phyloP scores from a whole-genome alignment of 92 coral and sea anemone genomes.

The Zoanthus sansibaricus region DNA sequence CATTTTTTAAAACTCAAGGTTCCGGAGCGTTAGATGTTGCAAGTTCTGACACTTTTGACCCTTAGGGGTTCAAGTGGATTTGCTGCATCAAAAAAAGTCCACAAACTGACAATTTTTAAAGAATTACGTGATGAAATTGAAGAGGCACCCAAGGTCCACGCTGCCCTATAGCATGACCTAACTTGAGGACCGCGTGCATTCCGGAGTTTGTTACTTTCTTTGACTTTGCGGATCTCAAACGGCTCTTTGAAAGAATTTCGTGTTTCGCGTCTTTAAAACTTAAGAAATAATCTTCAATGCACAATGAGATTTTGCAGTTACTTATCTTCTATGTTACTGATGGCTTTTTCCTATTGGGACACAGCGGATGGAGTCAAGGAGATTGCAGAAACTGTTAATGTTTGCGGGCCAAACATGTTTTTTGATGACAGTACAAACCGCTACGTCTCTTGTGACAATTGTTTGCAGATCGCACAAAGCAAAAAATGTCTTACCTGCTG shows the following conservation, averaged over 20 bases:
- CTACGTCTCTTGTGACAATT: conserved; percentile 19
- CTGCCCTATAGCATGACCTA: neutral
- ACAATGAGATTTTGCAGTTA: neutral
- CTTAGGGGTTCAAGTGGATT: neutral
- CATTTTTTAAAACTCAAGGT: too few species aligned
- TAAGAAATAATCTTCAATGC: neutral
- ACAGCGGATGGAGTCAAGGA: neutral
- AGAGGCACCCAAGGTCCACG: neutral
- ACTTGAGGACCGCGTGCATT: neutral
- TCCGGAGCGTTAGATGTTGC: too few species aligned
- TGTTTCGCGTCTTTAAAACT: neutral
- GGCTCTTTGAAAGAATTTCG: neutral
- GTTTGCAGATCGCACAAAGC: neutral
- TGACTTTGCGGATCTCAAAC: neutral
- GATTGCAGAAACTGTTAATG: neutral
- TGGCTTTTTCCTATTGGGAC: neutral
- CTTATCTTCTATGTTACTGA: neutral
- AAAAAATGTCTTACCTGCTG: neutral
- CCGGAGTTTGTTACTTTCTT: neutral
- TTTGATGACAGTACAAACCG: conserved; percentile 9
- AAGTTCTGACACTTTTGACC: too few species aligned
- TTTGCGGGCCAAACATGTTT: conserved; percentile 3
- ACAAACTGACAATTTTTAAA: neutral
- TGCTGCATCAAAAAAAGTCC: neutral
- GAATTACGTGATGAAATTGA: neutral